Percentiles rank a stretch among this genome's conserved stretches.
Evolutionary conservation across 1,140 invertebrate genomes (phyloP).

Genomic region (Uloborus diversus): DNA sequence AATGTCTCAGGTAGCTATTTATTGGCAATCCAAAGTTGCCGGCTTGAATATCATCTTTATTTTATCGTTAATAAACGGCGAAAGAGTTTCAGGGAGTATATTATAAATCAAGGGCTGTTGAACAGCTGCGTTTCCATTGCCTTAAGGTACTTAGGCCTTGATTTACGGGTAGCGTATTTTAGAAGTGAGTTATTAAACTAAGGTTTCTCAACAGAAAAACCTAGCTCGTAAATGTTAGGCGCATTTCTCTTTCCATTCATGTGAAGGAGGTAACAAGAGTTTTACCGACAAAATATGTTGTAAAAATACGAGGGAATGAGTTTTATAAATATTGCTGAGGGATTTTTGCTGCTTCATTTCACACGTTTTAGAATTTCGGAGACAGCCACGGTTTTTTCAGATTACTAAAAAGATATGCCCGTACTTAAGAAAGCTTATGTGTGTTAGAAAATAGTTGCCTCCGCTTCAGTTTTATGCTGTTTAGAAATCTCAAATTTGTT

Average conservation of each 20-base stretch:
- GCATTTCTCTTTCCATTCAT: constrained; percentile 19
- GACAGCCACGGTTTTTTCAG: too few species aligned
- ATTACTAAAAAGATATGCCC: too few species aligned
- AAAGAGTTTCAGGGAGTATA: constrained; percentile 5
- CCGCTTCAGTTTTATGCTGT: too few species aligned
- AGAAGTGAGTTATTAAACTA: constrained; percentile 29
- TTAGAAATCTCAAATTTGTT: too few species aligned
- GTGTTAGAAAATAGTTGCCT: too few species aligned
- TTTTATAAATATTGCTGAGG: constrained; percentile 28
- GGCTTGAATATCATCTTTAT: constrained; percentile 30
- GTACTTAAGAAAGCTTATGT: too few species aligned
- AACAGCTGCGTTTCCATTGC: constrained; percentile 23
- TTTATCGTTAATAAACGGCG: constrained; percentile 34
- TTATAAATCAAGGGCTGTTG: constrained; percentile 25
- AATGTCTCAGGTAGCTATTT: constrained; percentile 20
- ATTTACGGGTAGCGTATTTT: constrained; percentile 17
- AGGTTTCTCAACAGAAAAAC: constrained; percentile 9
- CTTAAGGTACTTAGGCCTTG: constrained; percentile 8
- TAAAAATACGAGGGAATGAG: constrained; percentile 3
- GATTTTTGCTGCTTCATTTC: too few species aligned
- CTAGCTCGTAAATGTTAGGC: constrained; percentile 19
- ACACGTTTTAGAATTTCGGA: too few species aligned
- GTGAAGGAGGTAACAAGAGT: constrained; percentile 12
- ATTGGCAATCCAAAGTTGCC: constrained; percentile 24
- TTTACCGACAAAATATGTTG: constrained; percentile 10